Evolutionary conservation across 2,888 invertebrate genomes (phyloP).

Genomic region (Idaea aversata): DNA sequence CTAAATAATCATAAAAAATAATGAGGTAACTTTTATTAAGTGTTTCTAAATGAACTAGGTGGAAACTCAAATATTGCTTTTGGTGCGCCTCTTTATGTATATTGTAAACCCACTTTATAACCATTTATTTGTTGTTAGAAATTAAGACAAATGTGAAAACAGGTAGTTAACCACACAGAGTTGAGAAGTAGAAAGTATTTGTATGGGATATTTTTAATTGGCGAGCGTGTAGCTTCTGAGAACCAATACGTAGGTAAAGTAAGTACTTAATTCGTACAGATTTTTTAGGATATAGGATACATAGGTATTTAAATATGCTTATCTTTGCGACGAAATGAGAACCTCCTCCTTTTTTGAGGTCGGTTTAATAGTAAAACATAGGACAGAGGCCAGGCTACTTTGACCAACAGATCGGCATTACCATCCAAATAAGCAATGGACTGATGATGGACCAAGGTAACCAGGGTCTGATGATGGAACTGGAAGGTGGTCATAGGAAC

Average conservation of each 20-base stretch:
- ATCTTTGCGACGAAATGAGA: too few relatives aligned
- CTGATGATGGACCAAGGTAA: too few relatives aligned
- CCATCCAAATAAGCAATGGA: constrained; percentile 8
- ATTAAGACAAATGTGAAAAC: constrained; percentile 59
- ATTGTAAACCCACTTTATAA: constrained; percentile 35
- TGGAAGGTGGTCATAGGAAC: too few relatives aligned
- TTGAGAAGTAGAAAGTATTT: constrained; percentile 49
- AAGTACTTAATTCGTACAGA: too few relatives aligned
- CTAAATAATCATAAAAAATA: too few relatives aligned
- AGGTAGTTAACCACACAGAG: constrained; percentile 30
- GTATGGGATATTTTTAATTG: constrained; percentile 52
- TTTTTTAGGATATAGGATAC: too few relatives aligned
- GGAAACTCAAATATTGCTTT: constrained; percentile 43
- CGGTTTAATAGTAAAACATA: constrained; percentile 5
- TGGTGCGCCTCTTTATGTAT: constrained; percentile 36
- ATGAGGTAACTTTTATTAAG: background rate
- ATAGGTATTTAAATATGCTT: too few relatives aligned
- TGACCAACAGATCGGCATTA: constrained; percentile 10
- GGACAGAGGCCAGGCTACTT: background rate
- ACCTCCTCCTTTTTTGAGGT: too few relatives aligned
- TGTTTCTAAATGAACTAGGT: background rate
- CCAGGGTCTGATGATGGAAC: too few relatives aligned
- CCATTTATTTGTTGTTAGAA: constrained; percentile 62
- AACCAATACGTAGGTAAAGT: background rate
- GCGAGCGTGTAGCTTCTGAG: constrained; percentile 4